Percentiles rank a stretch among this genome's conserved stretches.
Evolutionary conservation across 1,140 invertebrate genomes (phyloP).

Genomic region (Paraescarpia echinospica): DNA sequence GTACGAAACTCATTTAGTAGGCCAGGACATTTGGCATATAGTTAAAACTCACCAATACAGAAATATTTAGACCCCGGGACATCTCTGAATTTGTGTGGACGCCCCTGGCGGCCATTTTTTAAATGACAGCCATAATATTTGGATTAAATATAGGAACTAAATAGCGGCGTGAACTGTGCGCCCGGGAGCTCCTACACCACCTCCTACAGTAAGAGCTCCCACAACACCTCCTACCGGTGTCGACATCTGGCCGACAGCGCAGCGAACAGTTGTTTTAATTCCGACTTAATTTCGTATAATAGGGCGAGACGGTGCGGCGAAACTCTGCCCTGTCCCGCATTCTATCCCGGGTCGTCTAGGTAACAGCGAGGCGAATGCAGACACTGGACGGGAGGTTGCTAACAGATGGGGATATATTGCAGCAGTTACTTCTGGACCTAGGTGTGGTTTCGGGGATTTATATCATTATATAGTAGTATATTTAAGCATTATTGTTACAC

Average conservation of each 20-base stretch:
- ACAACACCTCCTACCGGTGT: neutral
- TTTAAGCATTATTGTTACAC: no score
- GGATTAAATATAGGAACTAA: neutral
- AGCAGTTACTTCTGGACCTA: neutral
- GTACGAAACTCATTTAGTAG: no score
- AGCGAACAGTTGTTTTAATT: constrained; percentile 1
- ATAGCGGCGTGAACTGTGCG: no score
- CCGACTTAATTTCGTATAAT: neutral
- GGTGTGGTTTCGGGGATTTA: no score
- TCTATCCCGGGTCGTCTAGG: neutral
- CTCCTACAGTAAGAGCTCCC: neutral
- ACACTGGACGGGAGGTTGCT: neutral
- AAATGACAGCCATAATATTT: no score
- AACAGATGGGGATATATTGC: neutral
- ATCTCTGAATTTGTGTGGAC: no score
- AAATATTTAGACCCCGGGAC: no score
- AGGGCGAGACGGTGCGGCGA: neutral
- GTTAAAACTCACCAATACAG: no score
- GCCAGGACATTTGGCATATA: no score
- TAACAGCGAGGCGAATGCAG: neutral
- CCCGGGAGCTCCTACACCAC: neutral
- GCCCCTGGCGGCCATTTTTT: no score
- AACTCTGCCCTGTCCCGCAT: neutral
- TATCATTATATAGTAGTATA: no score
- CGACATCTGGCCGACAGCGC: neutral